phyloP scores from a whole-genome alignment of 2,797 vertebrate species.

The Lates japonicus region DNA sequence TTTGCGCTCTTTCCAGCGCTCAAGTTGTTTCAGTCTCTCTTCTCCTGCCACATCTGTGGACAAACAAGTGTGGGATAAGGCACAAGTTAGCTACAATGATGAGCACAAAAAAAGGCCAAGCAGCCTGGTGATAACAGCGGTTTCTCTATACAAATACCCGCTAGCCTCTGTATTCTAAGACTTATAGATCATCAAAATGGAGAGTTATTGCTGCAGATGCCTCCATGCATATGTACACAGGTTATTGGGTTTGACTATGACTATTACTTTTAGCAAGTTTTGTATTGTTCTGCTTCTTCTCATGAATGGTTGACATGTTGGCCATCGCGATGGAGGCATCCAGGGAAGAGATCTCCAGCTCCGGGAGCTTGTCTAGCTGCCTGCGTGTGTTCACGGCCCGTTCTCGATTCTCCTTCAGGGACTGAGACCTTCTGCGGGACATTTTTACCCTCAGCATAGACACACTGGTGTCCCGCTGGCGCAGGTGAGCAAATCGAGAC shows the following conservation, averaged over 20 bases:
- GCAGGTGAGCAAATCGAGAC: conserved; percentile 86
- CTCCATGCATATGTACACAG: not conserved
- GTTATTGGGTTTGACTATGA: not conserved
- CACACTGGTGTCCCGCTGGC: conserved; percentile 89
- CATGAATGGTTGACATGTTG: conserved; percentile 60
- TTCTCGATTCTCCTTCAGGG: conserved; percentile 92
- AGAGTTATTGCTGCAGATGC: not conserved
- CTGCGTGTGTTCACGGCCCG: conserved; percentile 88
- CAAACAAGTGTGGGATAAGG: not conserved
- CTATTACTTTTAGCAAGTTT: conserved; percentile 70
- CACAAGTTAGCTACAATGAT: conserved; percentile 1
- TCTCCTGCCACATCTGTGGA: conserved; percentile 70
- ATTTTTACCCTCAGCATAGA: conserved; percentile 90
- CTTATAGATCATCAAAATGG: not conserved
- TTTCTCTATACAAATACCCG: not conserved
- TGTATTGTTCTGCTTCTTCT: conserved; percentile 33
- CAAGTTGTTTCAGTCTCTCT: conserved; percentile 89
- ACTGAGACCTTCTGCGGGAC: conserved; percentile 89
- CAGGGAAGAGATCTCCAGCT: conserved; percentile 77
- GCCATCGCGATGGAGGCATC: conserved; percentile 60
- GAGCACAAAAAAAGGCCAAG: not conserved
- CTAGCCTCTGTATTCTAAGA: not conserved
- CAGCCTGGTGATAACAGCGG: not conserved
- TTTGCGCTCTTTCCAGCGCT: conserved; percentile 94
- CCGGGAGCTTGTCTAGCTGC: conserved; percentile 83